phyloP scores from a whole-genome alignment of 2,113 vertebrate genomes.

The Illadopsis cleaveri region DNA sequence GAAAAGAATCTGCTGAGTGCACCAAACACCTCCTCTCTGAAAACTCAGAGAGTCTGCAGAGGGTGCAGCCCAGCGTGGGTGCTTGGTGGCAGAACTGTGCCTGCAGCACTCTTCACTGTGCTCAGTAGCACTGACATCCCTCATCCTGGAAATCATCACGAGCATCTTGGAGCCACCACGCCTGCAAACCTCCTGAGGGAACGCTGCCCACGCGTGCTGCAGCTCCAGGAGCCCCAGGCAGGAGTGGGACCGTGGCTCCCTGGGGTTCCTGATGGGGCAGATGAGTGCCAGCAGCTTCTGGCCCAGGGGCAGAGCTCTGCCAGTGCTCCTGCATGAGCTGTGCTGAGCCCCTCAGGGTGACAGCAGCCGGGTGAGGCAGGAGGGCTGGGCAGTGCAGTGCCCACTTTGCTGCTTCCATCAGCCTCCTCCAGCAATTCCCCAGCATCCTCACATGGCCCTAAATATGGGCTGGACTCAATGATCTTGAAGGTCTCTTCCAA shows the following conservation, averaged over 20 bases:
- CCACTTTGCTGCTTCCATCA: not conserved
- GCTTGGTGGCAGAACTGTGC: not conserved
- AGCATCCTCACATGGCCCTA: not conserved
- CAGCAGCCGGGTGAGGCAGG: fast-evolving
- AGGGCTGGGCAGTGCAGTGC: not conserved
- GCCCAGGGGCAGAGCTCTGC: not conserved
- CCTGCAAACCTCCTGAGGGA: not conserved
- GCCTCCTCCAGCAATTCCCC: not conserved
- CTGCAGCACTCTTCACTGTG: not conserved
- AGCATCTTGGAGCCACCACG: conserved; percentile 13
- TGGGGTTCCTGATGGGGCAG: not conserved
- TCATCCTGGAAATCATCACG: conserved; percentile 25
- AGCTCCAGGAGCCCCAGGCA: not conserved
- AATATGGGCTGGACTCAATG: too few species aligned
- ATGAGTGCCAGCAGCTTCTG: not conserved
- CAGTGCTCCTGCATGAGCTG: not conserved
- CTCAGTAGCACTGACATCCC: not conserved
- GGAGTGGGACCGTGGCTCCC: not conserved
- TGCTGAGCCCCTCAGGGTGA: not conserved
- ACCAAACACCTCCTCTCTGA: not conserved
- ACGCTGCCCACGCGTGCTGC: not conserved
- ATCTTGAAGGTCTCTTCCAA: too few species aligned
- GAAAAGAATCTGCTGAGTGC: not conserved
- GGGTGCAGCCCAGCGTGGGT: not conserved
- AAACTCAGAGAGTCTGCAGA: not conserved